These are phyloP conservation scores for Xylocampa areola DNA, from an alignment of 2,888 invertebrate genomes.

Conservation along the genomic window DNA sequence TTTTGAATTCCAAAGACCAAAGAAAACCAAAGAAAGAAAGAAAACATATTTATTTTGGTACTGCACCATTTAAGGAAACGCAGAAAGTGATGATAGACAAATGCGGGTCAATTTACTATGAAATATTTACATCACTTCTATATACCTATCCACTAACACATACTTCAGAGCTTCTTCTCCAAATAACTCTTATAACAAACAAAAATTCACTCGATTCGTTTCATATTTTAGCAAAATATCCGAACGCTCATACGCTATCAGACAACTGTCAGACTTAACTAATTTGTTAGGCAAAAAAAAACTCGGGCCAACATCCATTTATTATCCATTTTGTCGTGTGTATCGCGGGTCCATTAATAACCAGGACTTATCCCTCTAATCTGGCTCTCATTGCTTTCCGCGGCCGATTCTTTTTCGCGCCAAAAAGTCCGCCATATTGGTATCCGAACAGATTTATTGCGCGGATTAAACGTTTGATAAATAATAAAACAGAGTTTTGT, in stretches of 20 bases:
- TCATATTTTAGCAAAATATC: slow-evolving; percentile 42
- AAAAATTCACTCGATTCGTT: slow-evolving; percentile 5
- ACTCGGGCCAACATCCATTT: slow-evolving; percentile 74
- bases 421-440: slow-evolving; percentile 83
- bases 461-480: slow-evolving; percentile 76
- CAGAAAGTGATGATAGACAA: no score
- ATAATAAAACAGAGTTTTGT: slow-evolving; percentile 59
- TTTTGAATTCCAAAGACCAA: no score
- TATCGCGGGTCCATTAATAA: slow-evolving; percentile 89
- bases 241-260: slow-evolving; percentile 54
- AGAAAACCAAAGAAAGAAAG: no score
- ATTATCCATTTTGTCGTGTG: slow-evolving; percentile 83
- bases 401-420: slow-evolving; percentile 86
- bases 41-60: no score
- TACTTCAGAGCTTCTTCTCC: background rate
- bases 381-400: slow-evolving; percentile 88
- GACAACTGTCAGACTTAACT: slow-evolving; percentile 57
- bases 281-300: slow-evolving; percentile 65
- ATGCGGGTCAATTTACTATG: no score
- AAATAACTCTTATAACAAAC: slow-evolving; percentile 23
- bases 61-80: no score
- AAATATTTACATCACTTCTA: no score
- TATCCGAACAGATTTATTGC: slow-evolving; percentile 83
- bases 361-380: slow-evolving; percentile 86
- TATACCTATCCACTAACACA: no score